These are phyloP conservation scores for Montifringilla adamsi DNA, from an alignment of 2,113 vertebrate species.

Conservation along the genomic window DNA sequence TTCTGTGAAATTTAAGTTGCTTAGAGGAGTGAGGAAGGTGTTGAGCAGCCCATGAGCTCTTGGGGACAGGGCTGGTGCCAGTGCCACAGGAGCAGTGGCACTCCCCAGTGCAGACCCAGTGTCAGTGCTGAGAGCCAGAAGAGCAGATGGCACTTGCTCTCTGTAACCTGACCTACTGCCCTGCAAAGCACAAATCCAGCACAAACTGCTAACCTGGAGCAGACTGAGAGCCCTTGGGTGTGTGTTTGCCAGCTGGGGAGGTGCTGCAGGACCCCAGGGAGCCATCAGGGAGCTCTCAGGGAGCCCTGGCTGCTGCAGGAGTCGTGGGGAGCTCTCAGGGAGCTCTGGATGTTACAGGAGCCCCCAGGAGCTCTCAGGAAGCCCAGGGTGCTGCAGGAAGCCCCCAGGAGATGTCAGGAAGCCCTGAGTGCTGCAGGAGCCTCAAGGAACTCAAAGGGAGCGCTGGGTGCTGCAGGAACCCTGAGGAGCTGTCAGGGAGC, in stretches of 20 bases:
- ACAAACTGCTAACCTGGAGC: not conserved
- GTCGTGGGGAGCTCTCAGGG: not conserved
- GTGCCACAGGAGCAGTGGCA: not conserved
- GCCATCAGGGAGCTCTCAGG: not conserved
- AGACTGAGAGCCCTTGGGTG: not conserved
- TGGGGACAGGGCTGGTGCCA: not conserved
- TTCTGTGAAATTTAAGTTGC: too few relatives aligned
- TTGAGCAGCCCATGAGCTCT: too few relatives aligned
- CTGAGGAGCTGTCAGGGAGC: not conserved
- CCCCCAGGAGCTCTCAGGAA: fast-evolving
- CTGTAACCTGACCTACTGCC: not conserved
- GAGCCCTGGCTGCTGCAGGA: not conserved
- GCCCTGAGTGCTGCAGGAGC: fast-evolving
- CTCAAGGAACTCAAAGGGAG: not conserved
- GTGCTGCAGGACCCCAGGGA: not conserved
- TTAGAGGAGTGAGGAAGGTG: too few relatives aligned
- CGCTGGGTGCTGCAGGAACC: too few relatives aligned
- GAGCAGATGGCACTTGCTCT: not conserved
- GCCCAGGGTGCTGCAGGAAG: not conserved
- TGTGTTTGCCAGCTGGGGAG: not conserved
- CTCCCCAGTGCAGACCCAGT: not conserved
- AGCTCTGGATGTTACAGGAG: not conserved
- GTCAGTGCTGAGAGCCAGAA: not conserved
- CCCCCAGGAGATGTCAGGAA: not conserved
- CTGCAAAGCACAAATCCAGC: not conserved